Percentiles rank a stretch among this genome's conserved stretches.
Evolutionary conservation across 2,797 vertebrate genomes (phyloP).

Genomic region (Muraenolepis orangiensis): DNA sequence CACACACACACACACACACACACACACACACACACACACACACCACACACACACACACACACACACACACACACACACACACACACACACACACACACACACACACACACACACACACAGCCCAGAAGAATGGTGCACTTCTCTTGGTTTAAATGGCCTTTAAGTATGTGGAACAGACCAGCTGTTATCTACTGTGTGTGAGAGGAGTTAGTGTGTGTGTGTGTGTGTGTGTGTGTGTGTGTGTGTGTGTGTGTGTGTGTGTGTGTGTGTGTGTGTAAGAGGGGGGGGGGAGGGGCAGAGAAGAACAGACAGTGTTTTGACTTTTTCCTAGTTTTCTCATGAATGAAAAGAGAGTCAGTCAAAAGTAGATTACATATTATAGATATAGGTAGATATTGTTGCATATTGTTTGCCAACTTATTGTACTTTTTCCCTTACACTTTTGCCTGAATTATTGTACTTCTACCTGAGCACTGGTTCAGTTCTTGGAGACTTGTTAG

Average conservation of each 20-base stretch:
- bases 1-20: constrained; percentile 18
- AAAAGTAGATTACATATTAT: no score
- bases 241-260: constrained; percentile 2
- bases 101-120: constrained; percentile 16
- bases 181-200: constrained; percentile 38
- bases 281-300: neutral
- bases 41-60: constrained; percentile 18
- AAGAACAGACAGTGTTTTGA: constrained; percentile 10
- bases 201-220: constrained; percentile 1
- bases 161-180: constrained; percentile 43
- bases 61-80: constrained; percentile 18
- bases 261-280: no score
- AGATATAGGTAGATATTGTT: no score
- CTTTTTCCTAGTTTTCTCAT: no score
- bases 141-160: constrained; percentile 30
- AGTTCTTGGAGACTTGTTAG: no score
- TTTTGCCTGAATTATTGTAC: no score
- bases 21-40: constrained; percentile 18
- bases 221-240: constrained; percentile 2
- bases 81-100: constrained; percentile 19
- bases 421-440: no score
- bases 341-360: no score
- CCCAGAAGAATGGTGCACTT: constrained; percentile 56
- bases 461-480: no score
- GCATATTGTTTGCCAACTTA: no score